A percentile compares a stretch with the other conserved stretches of the same genome.
Evolutionary conservation across 2,888 invertebrate genomes (phyloP).

Genomic region (Myathropa florea): DNA sequence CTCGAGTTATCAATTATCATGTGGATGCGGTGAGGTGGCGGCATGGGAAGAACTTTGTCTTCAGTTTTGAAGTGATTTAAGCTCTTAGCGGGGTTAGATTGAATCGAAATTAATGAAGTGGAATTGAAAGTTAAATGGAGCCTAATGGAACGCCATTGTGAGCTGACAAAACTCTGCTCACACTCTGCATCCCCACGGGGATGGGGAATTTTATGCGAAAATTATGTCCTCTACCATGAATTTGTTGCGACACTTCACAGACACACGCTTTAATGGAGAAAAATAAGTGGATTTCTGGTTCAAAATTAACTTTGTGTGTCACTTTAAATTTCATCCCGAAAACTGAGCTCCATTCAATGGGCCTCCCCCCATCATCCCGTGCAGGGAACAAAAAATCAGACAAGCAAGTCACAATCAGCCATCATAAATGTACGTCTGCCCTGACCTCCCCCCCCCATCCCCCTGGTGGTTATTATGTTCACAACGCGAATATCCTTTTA

Average conservation of each 20-base stretch:
- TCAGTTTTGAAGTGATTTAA: slow-evolving; percentile 9
- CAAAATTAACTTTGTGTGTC: too few species aligned
- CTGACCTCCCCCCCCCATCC: background rate
- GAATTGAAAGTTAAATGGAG: background rate
- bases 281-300: too few species aligned
- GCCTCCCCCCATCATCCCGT: background rate
- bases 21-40: slow-evolving; percentile 29
- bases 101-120: background rate
- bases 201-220: too few species aligned
- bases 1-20: slow-evolving; percentile 48
- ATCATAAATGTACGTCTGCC: background rate
- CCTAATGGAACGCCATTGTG: background rate
- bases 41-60: slow-evolving; percentile 25
- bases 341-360: too few species aligned
- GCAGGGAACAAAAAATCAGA: too few species aligned
- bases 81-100: background rate
- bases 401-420: background rate
- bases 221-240: too few species aligned
- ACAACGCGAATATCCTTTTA: slow-evolving; percentile 43
- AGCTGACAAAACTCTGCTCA: background rate
- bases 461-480: background rate
- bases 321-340: too few species aligned
- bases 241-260: too few species aligned
- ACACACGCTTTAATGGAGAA: too few species aligned
- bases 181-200: background rate